Evolutionary conservation across 2,113 vertebrate species (phyloP).

Genomic region (Notothenia rossii): DNA sequence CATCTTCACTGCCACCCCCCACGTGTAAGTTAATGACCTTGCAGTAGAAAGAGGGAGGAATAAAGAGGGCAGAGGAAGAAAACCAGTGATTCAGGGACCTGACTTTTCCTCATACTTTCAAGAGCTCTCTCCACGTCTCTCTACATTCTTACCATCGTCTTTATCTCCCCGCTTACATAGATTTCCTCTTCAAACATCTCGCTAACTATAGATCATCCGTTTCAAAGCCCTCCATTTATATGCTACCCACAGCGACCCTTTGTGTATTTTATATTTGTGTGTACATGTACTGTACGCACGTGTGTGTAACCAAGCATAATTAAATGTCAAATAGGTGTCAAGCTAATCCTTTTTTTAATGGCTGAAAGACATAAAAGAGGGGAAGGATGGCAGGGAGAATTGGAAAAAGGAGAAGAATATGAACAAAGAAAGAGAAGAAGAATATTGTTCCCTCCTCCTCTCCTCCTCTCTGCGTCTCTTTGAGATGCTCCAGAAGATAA

Average conservation of each 20-base stretch:
- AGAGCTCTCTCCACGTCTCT: neutral
- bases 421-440: neutral
- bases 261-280: neutral
- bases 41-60: constrained; percentile 35
- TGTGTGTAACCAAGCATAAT: neutral
- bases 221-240: constrained; percentile 31
- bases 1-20: constrained; percentile 20
- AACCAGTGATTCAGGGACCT: constrained; percentile 20
- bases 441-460: constrained; percentile 5
- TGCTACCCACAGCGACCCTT: neutral
- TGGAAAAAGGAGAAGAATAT: neutral
- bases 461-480: constrained; percentile 14
- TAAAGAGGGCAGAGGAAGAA: constrained; percentile 27
- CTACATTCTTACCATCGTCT: neutral
- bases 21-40: constrained; percentile 52
- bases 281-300: neutral
- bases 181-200: constrained; percentile 30
- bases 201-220: constrained; percentile 8
- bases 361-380: neutral
- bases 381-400: neutral
- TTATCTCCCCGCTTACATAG: constrained; percentile 7
- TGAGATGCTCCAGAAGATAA: constrained; percentile 73
- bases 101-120: constrained; percentile 7
- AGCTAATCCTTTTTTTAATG: neutral
- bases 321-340: constrained; percentile 10